These are phyloP conservation scores for Mobula birostris DNA, from an alignment of 2,113 vertebrate genomes.

Conservation along the genomic window DNA sequence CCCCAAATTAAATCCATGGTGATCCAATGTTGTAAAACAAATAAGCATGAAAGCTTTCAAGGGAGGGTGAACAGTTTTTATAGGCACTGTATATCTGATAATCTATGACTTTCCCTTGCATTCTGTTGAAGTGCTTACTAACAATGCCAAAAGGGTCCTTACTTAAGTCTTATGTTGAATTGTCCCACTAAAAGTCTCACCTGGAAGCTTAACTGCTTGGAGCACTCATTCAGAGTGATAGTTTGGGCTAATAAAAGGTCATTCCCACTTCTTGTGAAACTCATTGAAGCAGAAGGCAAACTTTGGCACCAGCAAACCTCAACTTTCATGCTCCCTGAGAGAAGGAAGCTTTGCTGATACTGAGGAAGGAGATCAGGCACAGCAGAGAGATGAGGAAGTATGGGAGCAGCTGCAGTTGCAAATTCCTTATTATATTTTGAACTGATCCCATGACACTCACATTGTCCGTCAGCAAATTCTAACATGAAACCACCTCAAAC, in stretches of 20 bases:
- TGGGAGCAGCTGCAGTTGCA: neutral
- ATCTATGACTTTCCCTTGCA: neutral
- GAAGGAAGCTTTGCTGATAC: constrained; percentile 14
- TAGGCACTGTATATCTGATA: neutral
- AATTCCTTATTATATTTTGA: neutral
- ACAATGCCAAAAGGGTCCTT: neutral
- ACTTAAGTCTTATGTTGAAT: no score
- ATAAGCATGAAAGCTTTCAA: no score
- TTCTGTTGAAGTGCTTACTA: neutral
- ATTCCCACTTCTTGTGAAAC: neutral
- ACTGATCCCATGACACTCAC: neutral
- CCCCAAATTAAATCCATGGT: no score
- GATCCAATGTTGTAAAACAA: no score
- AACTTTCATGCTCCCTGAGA: neutral
- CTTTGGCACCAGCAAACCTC: neutral
- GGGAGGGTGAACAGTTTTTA: no score
- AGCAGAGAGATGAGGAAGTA: neutral
- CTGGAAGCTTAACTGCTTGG: neutral
- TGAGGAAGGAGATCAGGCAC: neutral
- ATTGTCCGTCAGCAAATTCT: neutral
- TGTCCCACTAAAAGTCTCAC: no score
- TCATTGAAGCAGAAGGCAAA: neutral
- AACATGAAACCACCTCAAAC: neutral
- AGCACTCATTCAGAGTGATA: neutral
- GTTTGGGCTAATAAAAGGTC: neutral